Percentiles rank a stretch among this genome's conserved stretches.
Evolutionary conservation across 2,888 invertebrate species (phyloP).

Genomic region (Athalia circularis): DNA sequence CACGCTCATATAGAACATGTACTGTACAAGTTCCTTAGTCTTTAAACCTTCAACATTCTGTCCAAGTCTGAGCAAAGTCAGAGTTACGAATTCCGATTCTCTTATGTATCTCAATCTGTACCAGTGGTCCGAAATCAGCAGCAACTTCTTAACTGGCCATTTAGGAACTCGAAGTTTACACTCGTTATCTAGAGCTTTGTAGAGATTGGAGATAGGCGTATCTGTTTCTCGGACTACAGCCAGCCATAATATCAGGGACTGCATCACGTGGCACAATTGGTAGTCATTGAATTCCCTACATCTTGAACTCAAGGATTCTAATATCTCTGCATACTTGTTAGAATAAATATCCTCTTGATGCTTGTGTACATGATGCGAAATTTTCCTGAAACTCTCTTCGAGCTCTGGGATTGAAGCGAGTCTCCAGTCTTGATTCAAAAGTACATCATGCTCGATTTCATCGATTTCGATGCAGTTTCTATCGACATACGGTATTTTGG

Average conservation of each 20-base stretch:
- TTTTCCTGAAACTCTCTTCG: slow-evolving; percentile 68
- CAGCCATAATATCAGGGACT: slow-evolving; percentile 76
- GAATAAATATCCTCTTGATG: slow-evolving; percentile 72
- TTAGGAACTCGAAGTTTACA: slow-evolving; percentile 75
- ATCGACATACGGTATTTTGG: neutral
- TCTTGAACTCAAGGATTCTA: slow-evolving; percentile 69
- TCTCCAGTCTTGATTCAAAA: slow-evolving; percentile 53
- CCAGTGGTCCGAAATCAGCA: slow-evolving; percentile 80
- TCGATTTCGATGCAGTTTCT: slow-evolving; percentile 41
- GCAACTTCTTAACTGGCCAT: slow-evolving; percentile 77
- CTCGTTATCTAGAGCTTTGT: slow-evolving; percentile 82
- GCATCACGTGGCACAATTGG: slow-evolving; percentile 77
- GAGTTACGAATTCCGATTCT: slow-evolving; percentile 77
- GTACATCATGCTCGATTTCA: slow-evolving; percentile 63
- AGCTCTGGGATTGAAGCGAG: slow-evolving; percentile 65
- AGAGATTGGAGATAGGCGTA: slow-evolving; percentile 80
- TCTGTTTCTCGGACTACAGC: slow-evolving; percentile 75
- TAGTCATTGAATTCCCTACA: slow-evolving; percentile 76
- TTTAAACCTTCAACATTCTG: slow-evolving; percentile 79
- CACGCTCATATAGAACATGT: slow-evolving; percentile 81
- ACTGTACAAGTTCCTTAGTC: slow-evolving; percentile 80
- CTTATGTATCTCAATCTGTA: slow-evolving; percentile 78
- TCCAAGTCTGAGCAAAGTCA: slow-evolving; percentile 77
- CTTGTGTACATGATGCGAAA: slow-evolving; percentile 71
- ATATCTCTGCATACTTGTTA: slow-evolving; percentile 72